Base-by-base conservation (phyloP, 1,140 invertebrate genomes). In the Drosophila kurseongensis region DNA sequence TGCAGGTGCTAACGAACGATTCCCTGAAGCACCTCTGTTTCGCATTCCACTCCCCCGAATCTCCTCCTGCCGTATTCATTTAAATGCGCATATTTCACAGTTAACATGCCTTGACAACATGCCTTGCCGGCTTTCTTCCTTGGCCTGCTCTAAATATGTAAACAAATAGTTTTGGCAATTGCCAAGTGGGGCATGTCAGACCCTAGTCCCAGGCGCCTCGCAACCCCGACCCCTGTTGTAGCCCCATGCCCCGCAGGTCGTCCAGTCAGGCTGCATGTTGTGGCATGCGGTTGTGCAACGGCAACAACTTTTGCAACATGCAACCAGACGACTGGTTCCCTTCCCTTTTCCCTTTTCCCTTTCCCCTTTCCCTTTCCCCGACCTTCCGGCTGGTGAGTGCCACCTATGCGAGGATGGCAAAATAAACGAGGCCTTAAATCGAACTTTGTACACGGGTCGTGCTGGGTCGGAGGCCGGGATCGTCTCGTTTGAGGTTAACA, bases 121-220 rank as follows among this genome's bases (percentile, higher is more conserved):
- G 80, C 74, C 88, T 65, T 76, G 62, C 65, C 85, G 81, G 60
- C 82, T 90, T 86, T 75, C 73, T 76, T 76, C 73, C 77, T 75
- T 66, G 71, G 72, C 72, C 66, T 67, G 83, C 79, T 82, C 82
- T 85, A 90, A 91, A 91, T 90, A 90, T 91, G 88, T 82, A 90
- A 90, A 90, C 86, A 90, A 90, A 90, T 90, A 89, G 84, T 90
- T 90, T 89, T 78, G 85, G 80, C 85, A 90, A 90, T 91, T 90
- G 86, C 86, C 86, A 90, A 90, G 86, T 90, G 86, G 88, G 88
- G 68, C 86, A 90, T 86, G 74, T 67, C 60, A 72, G 71, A 77
- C 41, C 58, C 32, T 18, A 18, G 50, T 35, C 9, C 29, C 32
- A 12, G 5, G 5, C 23, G 23, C 10, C 5, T 4, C 4, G 38